Evolutionary conservation across 2,113 vertebrate species (phyloP).

Genomic region (Clarias magur): DNA sequence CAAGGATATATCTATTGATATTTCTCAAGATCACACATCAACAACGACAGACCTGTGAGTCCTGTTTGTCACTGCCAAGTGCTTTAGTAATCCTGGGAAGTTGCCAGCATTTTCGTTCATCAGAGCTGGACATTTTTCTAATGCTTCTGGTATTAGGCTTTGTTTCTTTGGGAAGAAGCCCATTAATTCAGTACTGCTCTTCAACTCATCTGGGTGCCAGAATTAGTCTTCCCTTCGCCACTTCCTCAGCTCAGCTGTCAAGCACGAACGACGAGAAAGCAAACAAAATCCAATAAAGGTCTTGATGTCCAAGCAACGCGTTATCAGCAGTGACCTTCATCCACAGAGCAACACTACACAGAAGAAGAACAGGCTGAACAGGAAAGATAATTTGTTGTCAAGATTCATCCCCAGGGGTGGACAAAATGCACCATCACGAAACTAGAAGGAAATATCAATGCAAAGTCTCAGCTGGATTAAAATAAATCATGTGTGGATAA

Average conservation of each 20-base stretch:
- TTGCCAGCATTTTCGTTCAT: conserved; percentile 21
- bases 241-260: neutral
- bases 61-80: conserved; percentile 18
- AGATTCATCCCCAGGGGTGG: neutral
- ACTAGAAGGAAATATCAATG: neutral
- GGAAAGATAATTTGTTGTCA: neutral
- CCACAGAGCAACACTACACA: neutral
- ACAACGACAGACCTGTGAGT: conserved; percentile 37
- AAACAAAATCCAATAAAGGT: conserved; percentile 6
- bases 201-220: conserved; percentile 5
- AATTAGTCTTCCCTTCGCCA: conserved; percentile 14
- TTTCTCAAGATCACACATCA: conserved; percentile 29
- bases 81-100: neutral
- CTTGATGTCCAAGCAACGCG: neutral
- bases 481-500: conserved; percentile 17
- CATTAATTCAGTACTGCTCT: neutral
- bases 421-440: neutral
- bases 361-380: neutral
- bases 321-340: conserved; percentile 13
- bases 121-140: neutral
- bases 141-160: neutral
- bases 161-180: neutral
- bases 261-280: neutral
- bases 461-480: neutral
- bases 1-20: conserved; percentile 42